Base-by-base conservation (phyloP, 2,888 invertebrate genomes). In the Rhingia campestris region DNA sequence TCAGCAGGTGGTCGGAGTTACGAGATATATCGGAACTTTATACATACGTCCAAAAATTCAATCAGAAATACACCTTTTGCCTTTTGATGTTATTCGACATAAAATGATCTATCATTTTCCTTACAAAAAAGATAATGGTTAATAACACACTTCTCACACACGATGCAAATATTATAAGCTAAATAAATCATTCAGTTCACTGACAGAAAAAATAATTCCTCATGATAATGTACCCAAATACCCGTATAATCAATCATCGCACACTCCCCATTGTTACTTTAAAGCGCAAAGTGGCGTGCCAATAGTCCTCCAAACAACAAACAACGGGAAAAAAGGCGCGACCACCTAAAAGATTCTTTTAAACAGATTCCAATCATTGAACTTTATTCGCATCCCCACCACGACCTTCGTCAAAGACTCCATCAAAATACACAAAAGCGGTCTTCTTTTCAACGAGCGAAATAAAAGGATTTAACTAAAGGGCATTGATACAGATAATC, bases 241-340 rank as follows among this genome's bases (percentile, higher is more conserved):
- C 69, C 75, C 75, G 43, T 66, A 81, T 64, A 81, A 81, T 76
- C 81, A 81, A 81, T 81, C 64, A 63, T 70, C 45, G 30, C 39
- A 73, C 30, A 51, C 51, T 4, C 45, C 12, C 54, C 58, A 76
- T 64, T 81, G 70, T 81, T 81, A 45, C 53, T 64, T 81, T 64
- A 66, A 70, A 64, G 59, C 64, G 41, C 10, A 33, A 74, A 63
- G 58, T 64, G 22, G 22, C 76, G 58, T 64, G 22, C 33, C 76
- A 59, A 76, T 76, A 81, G 64, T 75, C 63, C 67, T 45, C 10
- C 39, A 22, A 22, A 22, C 2, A 22, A 22, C 22, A 22, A 22
- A 22, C 22, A 22, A 22, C 22, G n/a, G n/a, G 47, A 12, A 12
- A 61, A 56, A 75, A 75, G 47, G 51, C 14, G 58, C 43, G 41